Base-by-base conservation (phyloP, 2,797 vertebrate species). In the Falco naumanni region DNA sequence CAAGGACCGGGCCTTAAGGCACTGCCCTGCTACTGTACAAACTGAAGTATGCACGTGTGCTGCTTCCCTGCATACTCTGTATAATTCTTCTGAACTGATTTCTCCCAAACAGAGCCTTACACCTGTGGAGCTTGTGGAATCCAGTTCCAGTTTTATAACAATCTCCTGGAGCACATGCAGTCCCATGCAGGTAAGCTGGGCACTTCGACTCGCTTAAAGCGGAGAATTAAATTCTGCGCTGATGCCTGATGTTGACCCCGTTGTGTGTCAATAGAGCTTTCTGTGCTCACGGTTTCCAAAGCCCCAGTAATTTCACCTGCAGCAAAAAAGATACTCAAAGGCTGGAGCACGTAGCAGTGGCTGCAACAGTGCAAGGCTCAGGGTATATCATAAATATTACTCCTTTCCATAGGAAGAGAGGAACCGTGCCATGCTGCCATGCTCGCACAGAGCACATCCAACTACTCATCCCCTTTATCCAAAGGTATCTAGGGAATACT, bases 71-170 rank as follows among this genome's bases (percentile, higher is more conserved):
- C 41, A 47, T 82, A 72, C 94, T 39, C 82, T 89, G 69, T 96
- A 56, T 98, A 86, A 98, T 76, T 64, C 50, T 64, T 94, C 92
- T 81, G 59, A 97, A 97, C 93, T 96, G 74, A 37, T 97, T 78
- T 99, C 98, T 98, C 98, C 98, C 97, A 97, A 98, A 95, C 98
- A 99, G 99, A 99, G 98, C 99, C 99, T 97, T 99, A 99, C 98
- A 99, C 99, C 89, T 99, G 99, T 89, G 99, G 99, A 96, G 99
- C 99, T 98, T 99, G 99, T 98, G 99, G 99, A 97, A 99, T 99
- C 98, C 99, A 99, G 99, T 99, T 99, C 98, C 99, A 99, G 98
- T 99, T 99, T 99, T 99, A 99, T 99, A 99, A 99, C 99, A 99
- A 99, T 98, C 99, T 99, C 97, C 98, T 99, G 98, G 99, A 99